A percentile compares a stretch with the other conserved stretches of the same genome.
Conservation (phyloP, 1,140 invertebrate genomes). For the Carcinoscorpius rotundicauda region DNA sequence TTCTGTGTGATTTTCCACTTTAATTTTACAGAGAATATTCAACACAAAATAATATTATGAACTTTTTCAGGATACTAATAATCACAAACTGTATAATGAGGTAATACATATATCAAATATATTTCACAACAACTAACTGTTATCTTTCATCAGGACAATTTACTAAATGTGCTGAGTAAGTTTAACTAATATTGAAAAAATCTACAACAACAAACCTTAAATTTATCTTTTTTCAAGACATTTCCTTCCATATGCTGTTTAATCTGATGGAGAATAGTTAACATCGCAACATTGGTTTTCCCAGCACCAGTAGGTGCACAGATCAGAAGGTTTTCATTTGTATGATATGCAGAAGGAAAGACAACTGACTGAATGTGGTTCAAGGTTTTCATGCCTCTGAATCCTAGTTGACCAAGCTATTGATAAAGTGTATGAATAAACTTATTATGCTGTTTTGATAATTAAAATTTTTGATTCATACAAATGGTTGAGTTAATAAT, state of each 20-base stretch:
- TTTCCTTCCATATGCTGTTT: constrained; percentile 65
- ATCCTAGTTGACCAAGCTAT: constrained; percentile 68
- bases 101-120: neutral
- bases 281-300: constrained; percentile 96
- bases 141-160: no score
- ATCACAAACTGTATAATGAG: constrained; percentile 7
- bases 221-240: constrained; percentile 75
- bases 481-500: no score
- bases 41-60: no score
- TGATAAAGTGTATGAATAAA: no score
- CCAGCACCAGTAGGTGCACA: constrained; percentile 93
- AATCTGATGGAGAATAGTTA: constrained; percentile 81
- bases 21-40: no score
- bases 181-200: no score
- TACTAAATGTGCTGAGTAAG: no score
- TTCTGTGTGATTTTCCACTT: no score
- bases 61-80: neutral
- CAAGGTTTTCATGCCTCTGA: constrained; percentile 68
- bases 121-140: neutral
- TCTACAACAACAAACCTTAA: constrained; percentile 53
- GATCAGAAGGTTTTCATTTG: constrained; percentile 89
- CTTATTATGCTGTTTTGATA: no score
- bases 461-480: no score
- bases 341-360: constrained; percentile 86
- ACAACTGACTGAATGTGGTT: constrained; percentile 96